Evolutionary conservation across 2,888 invertebrate species (phyloP).

Genomic region (Hydropsyche betteni): DNA sequence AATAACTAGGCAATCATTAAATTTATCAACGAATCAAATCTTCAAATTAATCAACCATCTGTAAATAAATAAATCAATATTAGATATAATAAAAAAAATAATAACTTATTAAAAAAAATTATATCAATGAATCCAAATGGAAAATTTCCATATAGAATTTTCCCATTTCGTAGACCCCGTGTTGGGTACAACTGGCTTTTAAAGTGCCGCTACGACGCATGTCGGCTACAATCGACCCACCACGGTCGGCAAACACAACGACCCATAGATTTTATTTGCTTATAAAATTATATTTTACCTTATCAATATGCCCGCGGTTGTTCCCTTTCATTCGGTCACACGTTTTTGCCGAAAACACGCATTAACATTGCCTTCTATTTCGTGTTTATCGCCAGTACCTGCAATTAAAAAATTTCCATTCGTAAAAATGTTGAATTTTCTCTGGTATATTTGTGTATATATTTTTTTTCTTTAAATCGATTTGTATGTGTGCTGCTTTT

Average conservation of each 20-base stretch:
- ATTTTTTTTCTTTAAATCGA: too few species aligned
- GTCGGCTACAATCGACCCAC: constrained; percentile 42
- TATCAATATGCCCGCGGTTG: constrained; percentile 33
- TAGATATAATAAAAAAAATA: too few species aligned
- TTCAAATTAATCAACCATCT: too few species aligned
- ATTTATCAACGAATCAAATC: too few species aligned
- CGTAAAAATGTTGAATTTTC: neutral
- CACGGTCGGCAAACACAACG: constrained; percentile 39
- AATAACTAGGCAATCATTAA: too few species aligned
- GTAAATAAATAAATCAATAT: too few species aligned
- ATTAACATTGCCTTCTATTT: neutral
- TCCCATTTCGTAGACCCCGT: neutral
- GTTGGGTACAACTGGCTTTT: constrained; percentile 22
- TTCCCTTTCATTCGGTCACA: constrained; percentile 17
- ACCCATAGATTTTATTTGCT: constrained; percentile 42
- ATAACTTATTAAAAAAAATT: neutral
- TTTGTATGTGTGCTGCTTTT: too few species aligned
- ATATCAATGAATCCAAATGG: neutral
- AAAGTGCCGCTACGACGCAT: constrained; percentile 39
- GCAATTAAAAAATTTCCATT: constrained; percentile 19
- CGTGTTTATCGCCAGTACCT: neutral
- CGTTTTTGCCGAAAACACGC: constrained; percentile 27
- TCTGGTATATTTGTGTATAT: too few species aligned
- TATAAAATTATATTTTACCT: constrained; percentile 42
- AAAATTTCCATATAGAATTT: too few species aligned